Conservation (phyloP, 2,113 vertebrate species). For the Halcyon senegalensis region DNA sequence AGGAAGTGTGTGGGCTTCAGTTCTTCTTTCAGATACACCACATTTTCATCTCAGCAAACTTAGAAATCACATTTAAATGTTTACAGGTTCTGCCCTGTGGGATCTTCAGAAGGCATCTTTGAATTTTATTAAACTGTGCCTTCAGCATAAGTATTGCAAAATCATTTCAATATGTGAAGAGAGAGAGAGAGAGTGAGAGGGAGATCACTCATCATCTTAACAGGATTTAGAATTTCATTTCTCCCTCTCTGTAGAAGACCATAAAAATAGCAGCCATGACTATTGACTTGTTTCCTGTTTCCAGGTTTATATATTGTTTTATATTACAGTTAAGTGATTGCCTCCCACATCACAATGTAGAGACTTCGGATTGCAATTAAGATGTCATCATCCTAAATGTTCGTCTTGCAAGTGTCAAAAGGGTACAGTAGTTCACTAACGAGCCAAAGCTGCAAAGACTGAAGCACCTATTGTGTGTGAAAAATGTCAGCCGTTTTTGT, state of each 20-base stretch:
- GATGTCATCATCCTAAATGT: background rate
- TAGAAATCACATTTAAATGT: background rate
- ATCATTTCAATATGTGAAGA: background rate
- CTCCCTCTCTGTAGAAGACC: background rate
- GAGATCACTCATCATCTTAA: background rate
- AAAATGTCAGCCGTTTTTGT: background rate
- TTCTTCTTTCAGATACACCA: background rate
- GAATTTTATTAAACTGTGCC: background rate
- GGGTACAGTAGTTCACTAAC: background rate
- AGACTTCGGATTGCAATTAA: background rate
- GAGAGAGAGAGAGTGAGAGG: background rate
- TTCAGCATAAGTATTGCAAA: background rate
- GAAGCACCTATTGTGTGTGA: background rate
- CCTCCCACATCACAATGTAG: accelerated
- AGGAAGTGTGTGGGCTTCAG: background rate
- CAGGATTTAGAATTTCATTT: background rate
- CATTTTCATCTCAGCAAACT: background rate
- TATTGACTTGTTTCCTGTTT: background rate
- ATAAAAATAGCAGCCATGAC: background rate
- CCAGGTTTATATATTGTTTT: background rate
- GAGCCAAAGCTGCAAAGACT: background rate
- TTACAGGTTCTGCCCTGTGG: background rate
- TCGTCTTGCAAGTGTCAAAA: background rate
- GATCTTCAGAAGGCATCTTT: background rate
- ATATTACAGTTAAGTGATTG: background rate